phyloP scores from a whole-genome alignment of 2,113 vertebrate species.

The Toxostoma redivivum region DNA sequence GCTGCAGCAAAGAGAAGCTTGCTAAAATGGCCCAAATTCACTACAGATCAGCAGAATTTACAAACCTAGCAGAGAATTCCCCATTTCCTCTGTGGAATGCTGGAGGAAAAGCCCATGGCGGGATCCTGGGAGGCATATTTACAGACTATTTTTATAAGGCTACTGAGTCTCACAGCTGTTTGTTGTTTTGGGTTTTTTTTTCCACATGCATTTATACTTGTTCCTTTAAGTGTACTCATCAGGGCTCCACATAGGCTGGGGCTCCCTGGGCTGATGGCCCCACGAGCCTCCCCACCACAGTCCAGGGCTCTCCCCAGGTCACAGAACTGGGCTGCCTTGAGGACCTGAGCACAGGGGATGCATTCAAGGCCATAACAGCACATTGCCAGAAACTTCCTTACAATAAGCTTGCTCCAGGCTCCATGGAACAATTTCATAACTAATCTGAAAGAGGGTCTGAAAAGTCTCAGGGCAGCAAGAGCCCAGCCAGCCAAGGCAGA shows the following conservation, averaged over 20 bases:
- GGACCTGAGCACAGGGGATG: background rate
- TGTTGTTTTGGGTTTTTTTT: background rate
- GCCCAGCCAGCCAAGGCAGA: background rate
- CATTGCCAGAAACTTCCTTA: background rate
- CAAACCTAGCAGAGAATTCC: background rate
- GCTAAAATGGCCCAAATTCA: background rate
- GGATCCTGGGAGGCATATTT: background rate
- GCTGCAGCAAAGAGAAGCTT: background rate
- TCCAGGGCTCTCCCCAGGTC: background rate
- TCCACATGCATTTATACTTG: background rate
- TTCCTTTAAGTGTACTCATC: background rate
- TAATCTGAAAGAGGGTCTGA: background rate
- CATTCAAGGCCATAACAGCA: background rate
- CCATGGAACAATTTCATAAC: background rate
- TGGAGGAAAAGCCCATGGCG: background rate
- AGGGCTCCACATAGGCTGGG: background rate
- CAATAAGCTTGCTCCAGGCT: background rate
- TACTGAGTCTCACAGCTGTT: background rate
- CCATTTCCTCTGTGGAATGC: background rate
- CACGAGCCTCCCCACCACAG: background rate
- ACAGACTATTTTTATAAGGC: background rate
- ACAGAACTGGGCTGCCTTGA: background rate
- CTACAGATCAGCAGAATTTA: background rate
- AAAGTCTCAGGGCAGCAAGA: background rate
- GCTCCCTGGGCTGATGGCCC: accelerated